Conservation (phyloP, 2,113 vertebrate genomes). For the Spea multiplicata region DNA sequence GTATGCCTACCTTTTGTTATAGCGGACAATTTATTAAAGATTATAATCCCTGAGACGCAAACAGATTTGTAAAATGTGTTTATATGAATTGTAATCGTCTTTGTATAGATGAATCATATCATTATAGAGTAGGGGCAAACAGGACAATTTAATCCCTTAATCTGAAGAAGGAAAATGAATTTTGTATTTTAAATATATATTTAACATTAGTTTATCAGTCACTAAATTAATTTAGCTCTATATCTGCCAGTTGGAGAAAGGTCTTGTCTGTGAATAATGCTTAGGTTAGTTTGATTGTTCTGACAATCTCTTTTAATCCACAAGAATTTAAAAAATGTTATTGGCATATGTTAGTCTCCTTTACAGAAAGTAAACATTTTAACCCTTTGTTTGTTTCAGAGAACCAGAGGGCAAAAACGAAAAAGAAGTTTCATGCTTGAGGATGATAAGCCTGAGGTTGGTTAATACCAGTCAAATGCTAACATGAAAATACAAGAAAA, state of each 20-base stretch:
- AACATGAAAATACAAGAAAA: background rate
- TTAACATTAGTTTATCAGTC: background rate
- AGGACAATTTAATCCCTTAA: background rate
- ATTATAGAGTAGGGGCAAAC: background rate
- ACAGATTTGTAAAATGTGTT: background rate
- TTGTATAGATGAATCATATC: background rate
- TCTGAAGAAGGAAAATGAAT: background rate
- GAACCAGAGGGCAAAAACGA: constrained; percentile 95
- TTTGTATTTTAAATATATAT: background rate
- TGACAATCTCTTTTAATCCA: constrained; percentile 32
- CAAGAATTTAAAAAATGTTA: background rate
- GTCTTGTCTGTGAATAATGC: background rate
- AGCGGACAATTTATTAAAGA: background rate
- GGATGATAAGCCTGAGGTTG: constrained; percentile 90
- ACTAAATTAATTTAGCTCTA: background rate
- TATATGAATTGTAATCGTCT: background rate
- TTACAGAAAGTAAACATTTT: constrained; percentile 46
- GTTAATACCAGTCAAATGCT: constrained; percentile 45
- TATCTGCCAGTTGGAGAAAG: constrained; percentile 3
- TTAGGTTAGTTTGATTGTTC: constrained; percentile 11
- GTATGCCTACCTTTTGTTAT: background rate
- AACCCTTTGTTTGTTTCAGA: constrained; percentile 70
- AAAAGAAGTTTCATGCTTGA: constrained; percentile 82
- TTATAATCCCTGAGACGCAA: background rate
- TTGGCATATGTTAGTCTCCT: background rate